A percentile compares a stretch with the other conserved stretches of the same genome.
Evolutionary conservation across 2,113 vertebrate species (phyloP).

Genomic region (Melanocharis versteri): DNA sequence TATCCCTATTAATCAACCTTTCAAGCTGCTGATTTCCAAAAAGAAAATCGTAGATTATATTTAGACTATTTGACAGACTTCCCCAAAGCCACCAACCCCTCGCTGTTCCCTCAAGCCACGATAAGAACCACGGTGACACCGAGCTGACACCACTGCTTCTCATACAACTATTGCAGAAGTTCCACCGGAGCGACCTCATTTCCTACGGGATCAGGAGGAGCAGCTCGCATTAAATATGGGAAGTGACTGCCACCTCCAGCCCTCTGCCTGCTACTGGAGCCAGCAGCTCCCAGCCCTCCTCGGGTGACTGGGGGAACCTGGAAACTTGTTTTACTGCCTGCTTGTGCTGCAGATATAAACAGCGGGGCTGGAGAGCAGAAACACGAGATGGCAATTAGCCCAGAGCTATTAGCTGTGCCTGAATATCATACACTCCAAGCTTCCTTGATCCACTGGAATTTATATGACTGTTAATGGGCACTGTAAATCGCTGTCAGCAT

Average conservation of each 20-base stretch:
- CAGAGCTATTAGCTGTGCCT: slow-evolving; percentile 64
- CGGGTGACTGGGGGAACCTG: background rate
- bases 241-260: slow-evolving; percentile 65
- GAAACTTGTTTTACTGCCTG: slow-evolving; percentile 39
- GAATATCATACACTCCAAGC: slow-evolving; percentile 32
- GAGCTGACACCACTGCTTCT: background rate
- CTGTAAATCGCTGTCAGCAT: slow-evolving; percentile 47
- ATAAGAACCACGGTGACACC: fast-evolving
- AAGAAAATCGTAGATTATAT: background rate
- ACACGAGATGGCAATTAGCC: slow-evolving; percentile 61
- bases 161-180: fast-evolving
- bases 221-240: slow-evolving; percentile 19
- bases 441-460: slow-evolving; percentile 67
- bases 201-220: background rate
- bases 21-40: background rate
- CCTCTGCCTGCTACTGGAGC: slow-evolving; percentile 52
- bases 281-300: background rate
- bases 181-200: fast-evolving
- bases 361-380: background rate
- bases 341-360: slow-evolving; percentile 25
- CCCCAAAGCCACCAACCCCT: background rate
- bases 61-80: background rate
- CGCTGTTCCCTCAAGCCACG: fast-evolving
- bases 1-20: background rate
- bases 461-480: slow-evolving; percentile 59